Base-by-base conservation (phyloP, 1,140 invertebrate genomes). In the Solenopsis invicta region DNA sequence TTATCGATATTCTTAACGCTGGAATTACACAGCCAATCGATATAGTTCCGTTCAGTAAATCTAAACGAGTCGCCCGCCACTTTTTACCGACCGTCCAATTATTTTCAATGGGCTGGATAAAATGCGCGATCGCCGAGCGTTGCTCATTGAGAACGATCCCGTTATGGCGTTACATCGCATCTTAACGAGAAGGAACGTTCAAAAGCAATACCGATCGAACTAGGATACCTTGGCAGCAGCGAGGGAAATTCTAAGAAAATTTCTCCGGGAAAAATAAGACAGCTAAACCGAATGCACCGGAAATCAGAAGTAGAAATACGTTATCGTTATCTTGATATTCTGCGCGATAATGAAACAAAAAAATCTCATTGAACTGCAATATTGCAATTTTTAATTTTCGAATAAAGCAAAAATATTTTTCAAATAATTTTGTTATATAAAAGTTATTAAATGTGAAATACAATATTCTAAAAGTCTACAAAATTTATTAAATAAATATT, bases 1-100 rank as follows among this genome's bases (percentile, higher is more conserved):
- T 72, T 48, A 76, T 45, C 56, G 54, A 78, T 89, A 72, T 61
- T 76, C 67, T 72, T 87, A 64, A 50, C 52, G 29, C 62, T 88
- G 12, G 52, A 69, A 66, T 80, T 75, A 78, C 64, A 84, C 24
- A 13, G 45, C 21, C 52, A 72, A 37, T 72, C 41, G 52, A 48
- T 82, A 37, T n/a, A 75, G 18, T n/a, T 29, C 24, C 52, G 18
- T 59, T 75, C 29, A 24, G 37, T 62, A 84, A 84, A 84, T 84
- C 69, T 45, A 48, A 45, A 24, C 54, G 45, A 75, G 2, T 75
- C 18, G 41, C 29, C 18, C 10, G n/a, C 29, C 45, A 37, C 29
- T 84, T 84, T 84, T 59, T 75, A 12, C 21, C 69, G 52, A 59
- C 1, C 52, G 4, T 84, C 69, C 80, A 84, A 84, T 84, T 84